These are phyloP conservation scores for Eleginops maclovinus DNA, from an alignment of 2,113 vertebrate genomes.

Conservation along the genomic window DNA sequence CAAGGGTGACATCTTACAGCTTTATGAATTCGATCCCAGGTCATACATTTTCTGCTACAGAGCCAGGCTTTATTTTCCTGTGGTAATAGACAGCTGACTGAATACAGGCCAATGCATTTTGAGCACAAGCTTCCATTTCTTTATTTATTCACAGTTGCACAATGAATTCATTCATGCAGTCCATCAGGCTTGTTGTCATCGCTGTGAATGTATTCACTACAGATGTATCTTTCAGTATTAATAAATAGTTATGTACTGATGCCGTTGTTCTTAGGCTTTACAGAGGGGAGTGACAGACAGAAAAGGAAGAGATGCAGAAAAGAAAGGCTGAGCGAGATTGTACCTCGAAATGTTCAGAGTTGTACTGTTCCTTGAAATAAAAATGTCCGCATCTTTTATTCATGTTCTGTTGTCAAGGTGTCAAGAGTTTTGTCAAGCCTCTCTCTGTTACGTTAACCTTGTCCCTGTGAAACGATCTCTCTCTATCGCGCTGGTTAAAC, in stretches of 20 bases:
- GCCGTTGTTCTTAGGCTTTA: conserved; percentile 19
- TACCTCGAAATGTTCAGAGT: conserved; percentile 55
- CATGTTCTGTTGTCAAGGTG: conserved; percentile 75
- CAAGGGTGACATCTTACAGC: conserved; percentile 43
- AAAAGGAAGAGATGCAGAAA: conserved; percentile 51
- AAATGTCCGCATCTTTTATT: conserved; percentile 73
- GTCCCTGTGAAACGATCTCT: conserved; percentile 70
- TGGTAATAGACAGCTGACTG: conserved; percentile 34
- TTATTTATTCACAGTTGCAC: conserved; percentile 28
- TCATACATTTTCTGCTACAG: conserved; percentile 41
- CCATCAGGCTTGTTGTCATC: conserved; percentile 18
- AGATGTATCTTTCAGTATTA: conserved; percentile 39
- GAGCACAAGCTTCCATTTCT: conserved; percentile 34
- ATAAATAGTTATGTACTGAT: conserved; percentile 30
- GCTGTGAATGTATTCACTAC: conserved; percentile 26
- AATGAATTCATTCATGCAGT: conserved; percentile 40
- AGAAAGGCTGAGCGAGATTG: conserved; percentile 40
- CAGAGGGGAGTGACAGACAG: conserved; percentile 32
- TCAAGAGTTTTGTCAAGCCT: conserved; percentile 79
- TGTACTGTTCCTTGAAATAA: conserved; percentile 45
- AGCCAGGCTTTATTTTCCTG: conserved; percentile 6
- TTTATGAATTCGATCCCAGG: conserved; percentile 49
- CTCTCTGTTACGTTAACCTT: conserved; percentile 75
- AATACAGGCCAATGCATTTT: conserved; percentile 17
- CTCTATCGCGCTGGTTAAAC: conserved; percentile 74